Conservation (phyloP, 23 tunicate genomes). For the Trididemnum miniatum region DNA sequence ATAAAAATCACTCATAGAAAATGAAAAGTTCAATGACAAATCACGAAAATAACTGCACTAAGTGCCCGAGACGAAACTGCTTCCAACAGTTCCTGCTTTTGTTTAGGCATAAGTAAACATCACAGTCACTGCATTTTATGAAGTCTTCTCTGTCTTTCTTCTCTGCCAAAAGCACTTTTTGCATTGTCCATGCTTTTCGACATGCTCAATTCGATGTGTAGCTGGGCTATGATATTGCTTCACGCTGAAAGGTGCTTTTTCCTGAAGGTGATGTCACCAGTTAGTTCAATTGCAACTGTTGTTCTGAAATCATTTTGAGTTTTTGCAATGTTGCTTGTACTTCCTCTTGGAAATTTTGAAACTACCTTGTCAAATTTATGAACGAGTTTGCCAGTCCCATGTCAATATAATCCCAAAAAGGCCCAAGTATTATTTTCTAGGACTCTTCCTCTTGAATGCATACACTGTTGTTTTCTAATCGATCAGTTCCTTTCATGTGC, state of each 20-base stretch:
- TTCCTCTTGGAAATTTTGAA: not conserved
- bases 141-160: slow-evolving; percentile 12
- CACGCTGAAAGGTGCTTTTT: not conserved
- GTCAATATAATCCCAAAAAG: slow-evolving; percentile 27
- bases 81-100: slow-evolving; percentile 22
- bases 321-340: not conserved
- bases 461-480: slow-evolving; percentile 23
- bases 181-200: slow-evolving; percentile 5
- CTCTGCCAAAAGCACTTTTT: not conserved
- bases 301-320: slow-evolving; percentile 4
- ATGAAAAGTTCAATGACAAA: not conserved
- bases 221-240: not conserved
- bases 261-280: not conserved
- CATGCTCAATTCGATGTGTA: slow-evolving; percentile 13
- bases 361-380: not conserved
- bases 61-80: not conserved
- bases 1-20: not conserved
- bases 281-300: slow-evolving; percentile 7
- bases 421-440: slow-evolving; percentile 8
- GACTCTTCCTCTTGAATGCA: slow-evolving; percentile 3
- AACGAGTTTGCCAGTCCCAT: slow-evolving; percentile 9
- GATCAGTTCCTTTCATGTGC: slow-evolving; percentile 15
- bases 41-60: not conserved
- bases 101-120: slow-evolving; percentile 16
- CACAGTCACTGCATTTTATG: slow-evolving; percentile 10